Evolutionary conservation across 2,888 invertebrate species (phyloP).

Genomic region (Synanthedon myopaeformis): DNA sequence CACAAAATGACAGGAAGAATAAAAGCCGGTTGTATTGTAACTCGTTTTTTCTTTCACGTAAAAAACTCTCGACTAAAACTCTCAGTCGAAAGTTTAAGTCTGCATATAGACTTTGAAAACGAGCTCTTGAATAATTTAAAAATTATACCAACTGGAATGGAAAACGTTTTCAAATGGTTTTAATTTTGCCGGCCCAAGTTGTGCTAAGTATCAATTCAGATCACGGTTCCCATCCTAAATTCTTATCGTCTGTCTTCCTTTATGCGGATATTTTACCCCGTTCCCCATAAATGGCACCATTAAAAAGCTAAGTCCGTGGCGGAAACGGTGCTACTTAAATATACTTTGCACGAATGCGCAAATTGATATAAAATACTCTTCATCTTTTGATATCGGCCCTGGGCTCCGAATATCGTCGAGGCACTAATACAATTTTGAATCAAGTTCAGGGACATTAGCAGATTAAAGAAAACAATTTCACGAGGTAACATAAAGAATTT

Average conservation of each 20-base stretch:
- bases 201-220: constrained; percentile 21
- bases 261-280: constrained; percentile 44
- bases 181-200: background rate
- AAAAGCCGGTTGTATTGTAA: background rate
- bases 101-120: background rate
- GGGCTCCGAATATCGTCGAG: constrained; percentile 13
- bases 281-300: constrained; percentile 51
- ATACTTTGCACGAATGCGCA: constrained; percentile 61
- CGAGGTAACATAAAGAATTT: background rate
- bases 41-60: background rate
- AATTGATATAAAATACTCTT: constrained; percentile 62
- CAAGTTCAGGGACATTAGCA: background rate
- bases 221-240: constrained; percentile 36
- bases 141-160: background rate
- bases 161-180: background rate
- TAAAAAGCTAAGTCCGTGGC: constrained; percentile 49
- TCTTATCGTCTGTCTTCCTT: constrained; percentile 36
- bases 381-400: constrained; percentile 43
- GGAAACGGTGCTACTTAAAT: constrained; percentile 49
- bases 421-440: constrained; percentile 6
- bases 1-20: background rate
- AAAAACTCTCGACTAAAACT: background rate
- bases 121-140: background rate
- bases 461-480: background rate
- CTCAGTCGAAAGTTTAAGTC: background rate